Evolutionary conservation across 2,797 vertebrate species (phyloP).

Genomic region (Amblyraja radiata): DNA sequence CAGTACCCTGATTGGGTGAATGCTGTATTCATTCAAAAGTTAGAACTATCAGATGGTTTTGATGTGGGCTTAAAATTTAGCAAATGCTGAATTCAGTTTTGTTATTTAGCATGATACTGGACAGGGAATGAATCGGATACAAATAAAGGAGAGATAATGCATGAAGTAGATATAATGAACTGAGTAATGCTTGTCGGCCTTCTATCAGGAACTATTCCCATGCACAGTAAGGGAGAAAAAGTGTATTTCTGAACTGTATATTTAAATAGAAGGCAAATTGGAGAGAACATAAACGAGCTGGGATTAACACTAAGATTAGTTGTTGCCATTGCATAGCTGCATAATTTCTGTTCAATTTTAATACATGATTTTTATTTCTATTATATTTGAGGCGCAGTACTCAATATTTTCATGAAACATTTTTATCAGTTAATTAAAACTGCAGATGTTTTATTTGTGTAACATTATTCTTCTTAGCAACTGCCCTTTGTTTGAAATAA

Average conservation of each 20-base stretch:
- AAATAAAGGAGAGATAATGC: slow-evolving; percentile 27
- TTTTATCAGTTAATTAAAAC: background rate
- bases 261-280: background rate
- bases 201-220: background rate
- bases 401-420: background rate
- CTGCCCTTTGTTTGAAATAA: background rate
- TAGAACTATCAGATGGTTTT: slow-evolving; percentile 50
- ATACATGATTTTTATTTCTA: background rate
- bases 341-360: background rate
- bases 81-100: slow-evolving; percentile 1
- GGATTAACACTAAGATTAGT: background rate
- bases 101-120: slow-evolving; percentile 10
- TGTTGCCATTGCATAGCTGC: background rate
- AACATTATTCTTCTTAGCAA: background rate
- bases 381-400: background rate
- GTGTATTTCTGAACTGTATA: background rate
- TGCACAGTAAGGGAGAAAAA: background rate
- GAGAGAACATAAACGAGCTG: background rate
- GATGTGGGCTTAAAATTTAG: slow-evolving; percentile 49
- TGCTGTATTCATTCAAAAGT: slow-evolving; percentile 57
- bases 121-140: slow-evolving; percentile 1
- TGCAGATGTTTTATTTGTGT: background rate
- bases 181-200: background rate
- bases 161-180: background rate
- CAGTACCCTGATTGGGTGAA: slow-evolving; percentile 58